Evolutionary conservation across 2,797 vertebrate genomes (phyloP).

Genomic region (Macropus fuliginosus): DNA sequence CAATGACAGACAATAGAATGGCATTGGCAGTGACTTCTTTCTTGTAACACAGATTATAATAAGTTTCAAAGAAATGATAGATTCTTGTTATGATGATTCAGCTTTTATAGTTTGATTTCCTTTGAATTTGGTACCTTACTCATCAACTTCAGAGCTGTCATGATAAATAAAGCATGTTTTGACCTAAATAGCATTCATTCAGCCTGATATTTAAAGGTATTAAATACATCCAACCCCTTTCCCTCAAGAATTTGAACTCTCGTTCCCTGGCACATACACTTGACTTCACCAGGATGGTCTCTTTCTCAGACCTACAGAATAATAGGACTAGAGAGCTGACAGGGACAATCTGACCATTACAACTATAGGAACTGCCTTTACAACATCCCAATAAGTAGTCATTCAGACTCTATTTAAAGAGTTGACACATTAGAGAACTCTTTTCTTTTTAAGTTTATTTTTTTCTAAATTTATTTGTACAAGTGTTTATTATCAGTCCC

Average conservation of each 20-base stretch:
- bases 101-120: constrained; percentile 52
- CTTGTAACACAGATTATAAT: constrained; percentile 38
- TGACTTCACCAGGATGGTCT: neutral
- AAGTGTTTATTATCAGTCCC: neutral
- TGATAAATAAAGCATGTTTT: constrained; percentile 44
- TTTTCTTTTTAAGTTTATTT: neutral
- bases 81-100: constrained; percentile 35
- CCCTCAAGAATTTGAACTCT: neutral
- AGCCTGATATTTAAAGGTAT: neutral
- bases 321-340: neutral
- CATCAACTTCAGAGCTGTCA: constrained; percentile 39
- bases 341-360: neutral
- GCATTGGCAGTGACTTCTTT: neutral
- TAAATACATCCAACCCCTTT: neutral
- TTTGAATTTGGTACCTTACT: constrained; percentile 56
- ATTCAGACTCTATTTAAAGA: neutral
- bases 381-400: neutral
- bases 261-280: neutral
- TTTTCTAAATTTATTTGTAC: neutral
- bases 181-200: constrained; percentile 19
- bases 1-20: constrained; percentile 8
- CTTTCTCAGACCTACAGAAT: neutral
- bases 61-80: constrained; percentile 36
- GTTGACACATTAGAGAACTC: neutral
- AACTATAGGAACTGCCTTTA: neutral